Evolutionary conservation across 2,113 vertebrate genomes (phyloP).

Genomic region (Ameiurus melas): DNA sequence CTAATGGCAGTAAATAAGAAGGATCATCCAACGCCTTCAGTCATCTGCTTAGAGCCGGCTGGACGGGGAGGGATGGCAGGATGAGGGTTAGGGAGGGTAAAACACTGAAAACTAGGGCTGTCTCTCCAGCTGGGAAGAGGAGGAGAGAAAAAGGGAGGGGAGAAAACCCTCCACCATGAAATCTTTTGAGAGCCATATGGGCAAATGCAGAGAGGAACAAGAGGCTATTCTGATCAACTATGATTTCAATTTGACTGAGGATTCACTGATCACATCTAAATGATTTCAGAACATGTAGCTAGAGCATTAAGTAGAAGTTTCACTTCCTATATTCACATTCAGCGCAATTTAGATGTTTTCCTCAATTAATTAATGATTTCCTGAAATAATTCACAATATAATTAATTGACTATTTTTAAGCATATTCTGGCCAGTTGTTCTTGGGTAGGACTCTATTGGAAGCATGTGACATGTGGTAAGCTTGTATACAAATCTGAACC

Average conservation of each 20-base stretch:
- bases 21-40: conserved; percentile 42
- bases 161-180: conserved; percentile 25
- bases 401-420: not conserved
- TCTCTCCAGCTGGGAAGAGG: conserved; percentile 38
- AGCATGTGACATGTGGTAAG: not conserved
- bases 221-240: conserved; percentile 5
- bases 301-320: not conserved
- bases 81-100: conserved; percentile 37
- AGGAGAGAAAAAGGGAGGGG: conserved; percentile 3
- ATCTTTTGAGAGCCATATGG: conserved; percentile 49
- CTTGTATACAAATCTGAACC: not conserved
- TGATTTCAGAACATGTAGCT: not conserved
- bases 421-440: not conserved
- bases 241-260: not conserved
- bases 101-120: not conserved
- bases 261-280: not conserved
- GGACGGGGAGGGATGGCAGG: conserved; percentile 11
- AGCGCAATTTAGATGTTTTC: not conserved
- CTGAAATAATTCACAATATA: not conserved
- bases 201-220: conserved; percentile 23
- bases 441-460: not conserved
- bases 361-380: not conserved
- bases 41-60: conserved; percentile 35
- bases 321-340: not conserved
- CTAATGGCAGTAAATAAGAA: conserved; percentile 45